Percentiles rank a stretch among this genome's conserved stretches.
Evolutionary conservation across 2,888 invertebrate species (phyloP).

Genomic region (Drosophila anomalata): DNA sequence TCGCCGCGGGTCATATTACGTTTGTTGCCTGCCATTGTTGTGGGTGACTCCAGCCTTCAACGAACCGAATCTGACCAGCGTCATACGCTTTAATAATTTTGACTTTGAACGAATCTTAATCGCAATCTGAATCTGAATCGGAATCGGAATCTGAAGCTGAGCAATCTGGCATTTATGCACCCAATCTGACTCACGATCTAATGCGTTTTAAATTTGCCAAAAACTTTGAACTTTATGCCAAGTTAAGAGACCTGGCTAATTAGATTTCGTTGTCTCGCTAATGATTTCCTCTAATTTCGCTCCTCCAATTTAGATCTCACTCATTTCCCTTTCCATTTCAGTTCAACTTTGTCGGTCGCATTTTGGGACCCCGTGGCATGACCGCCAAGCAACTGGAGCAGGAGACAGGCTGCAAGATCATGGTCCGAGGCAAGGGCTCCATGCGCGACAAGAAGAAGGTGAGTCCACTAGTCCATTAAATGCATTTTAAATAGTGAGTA

Average conservation of each 20-base stretch:
- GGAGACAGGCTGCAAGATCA: conserved; percentile 99
- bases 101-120: conserved; percentile 65
- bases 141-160: conserved; percentile 8
- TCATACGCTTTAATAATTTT: conserved; percentile 62
- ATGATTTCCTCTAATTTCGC: conserved; percentile 65
- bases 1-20: conserved; percentile 73
- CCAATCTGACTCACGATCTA: conserved; percentile 37
- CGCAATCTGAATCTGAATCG: conserved; percentile 19
- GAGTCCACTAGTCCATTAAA: conserved; percentile 67
- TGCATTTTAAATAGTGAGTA: no score
- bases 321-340: conserved; percentile 86
- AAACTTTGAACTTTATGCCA: conserved; percentile 24
- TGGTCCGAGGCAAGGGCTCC: conserved; percentile 99
- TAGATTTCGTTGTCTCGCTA: conserved; percentile 43
- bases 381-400: conserved; percentile 99
- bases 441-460: conserved; percentile 99
- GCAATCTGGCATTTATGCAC: conserved; percentile 40
- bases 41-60: conserved; percentile 41
- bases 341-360: conserved; percentile 99
- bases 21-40: conserved; percentile 30
- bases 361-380: conserved; percentile 99
- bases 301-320: conserved; percentile 27
- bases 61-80: conserved; percentile 37
- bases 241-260: conserved; percentile 39
- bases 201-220: conserved; percentile 69